Evolutionary conservation across 2,888 invertebrate genomes (phyloP), one percentile per base, ranked within the genome.

Genomic region (Spisula subtruncata): DNA sequence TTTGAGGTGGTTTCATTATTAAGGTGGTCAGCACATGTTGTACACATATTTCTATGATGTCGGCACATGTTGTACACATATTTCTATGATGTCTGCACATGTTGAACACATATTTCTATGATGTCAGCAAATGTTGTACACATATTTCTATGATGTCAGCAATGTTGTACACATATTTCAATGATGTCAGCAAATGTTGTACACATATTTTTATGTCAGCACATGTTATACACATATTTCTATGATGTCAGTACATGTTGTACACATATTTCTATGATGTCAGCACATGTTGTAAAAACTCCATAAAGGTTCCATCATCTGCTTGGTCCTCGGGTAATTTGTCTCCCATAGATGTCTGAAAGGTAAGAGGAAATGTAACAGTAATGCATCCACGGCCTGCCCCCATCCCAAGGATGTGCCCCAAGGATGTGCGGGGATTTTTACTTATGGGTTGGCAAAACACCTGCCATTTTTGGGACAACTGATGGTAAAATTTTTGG

Each of bases 241-340:
- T 51, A 87, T 25, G 80, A 80, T 75, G 90, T 86, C 8, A 94
- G 83, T n/a, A 94, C 89, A 90, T 95, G 95, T 80, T 95, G 94
- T 16, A 96, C 93, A n/a, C 48, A 48, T 12, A 48, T 29, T 14
- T 48, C 29, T 51, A 87, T 25, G 80, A 80, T 75, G 90, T 86
- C 8, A 94, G 83, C 25, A 94, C 89, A 90, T 95, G 95, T 80
- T 95, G 94, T 16, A 96, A 93, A 93, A 94, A 96, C n/a, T 96
- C 95, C 81, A 95, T 92, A 85, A 96, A 94, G 79, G 95, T 94
- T 46, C 95, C 94, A 81, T 93, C 94, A 41, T 95, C 95, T 60
- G 93, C 92, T 89, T 96, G 95, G 83, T 96, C 96, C 85, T 95
- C 95, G 32, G 96, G 96, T 25, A 96, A 93, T 85, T 95, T 95